Conservation (phyloP, 2,797 vertebrate genomes). For the Otolemur crassicaudatus region DNA sequence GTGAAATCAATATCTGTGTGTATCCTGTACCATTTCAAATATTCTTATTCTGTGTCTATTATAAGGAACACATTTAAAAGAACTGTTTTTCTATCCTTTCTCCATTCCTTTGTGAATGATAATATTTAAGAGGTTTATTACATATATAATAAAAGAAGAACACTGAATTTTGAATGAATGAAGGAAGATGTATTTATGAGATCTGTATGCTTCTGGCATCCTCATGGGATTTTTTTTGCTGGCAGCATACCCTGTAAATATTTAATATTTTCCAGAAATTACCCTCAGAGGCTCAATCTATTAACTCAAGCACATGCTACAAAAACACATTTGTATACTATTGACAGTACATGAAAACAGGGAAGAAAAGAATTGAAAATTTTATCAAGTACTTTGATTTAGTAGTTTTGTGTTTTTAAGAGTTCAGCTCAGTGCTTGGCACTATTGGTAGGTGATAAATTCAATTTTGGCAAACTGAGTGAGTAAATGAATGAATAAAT, state of each 20-base stretch:
- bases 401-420: neutral
- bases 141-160: constrained; percentile 46
- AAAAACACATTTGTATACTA: constrained; percentile 58
- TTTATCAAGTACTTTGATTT: constrained; percentile 11
- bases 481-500: constrained; percentile 35
- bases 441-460: neutral
- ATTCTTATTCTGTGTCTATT: neutral
- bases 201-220: constrained; percentile 49
- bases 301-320: constrained; percentile 63
- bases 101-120: neutral
- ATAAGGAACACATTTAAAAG: neutral
- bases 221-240: constrained; percentile 44
- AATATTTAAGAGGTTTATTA: constrained; percentile 52
- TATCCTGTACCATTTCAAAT: neutral
- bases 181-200: constrained; percentile 50
- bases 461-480: constrained; percentile 39
- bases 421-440: neutral
- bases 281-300: constrained; percentile 54
- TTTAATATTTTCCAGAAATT: constrained; percentile 73
- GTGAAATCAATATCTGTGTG: constrained; percentile 18
- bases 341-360: neutral
- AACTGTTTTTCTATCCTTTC: neutral
- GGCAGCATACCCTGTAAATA: constrained; percentile 60
- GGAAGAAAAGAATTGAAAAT: constrained; percentile 38
- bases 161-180: constrained; percentile 52